Evolutionary conservation across 2,797 vertebrate genomes (phyloP).

Genomic region (Enteromius treurensis): DNA sequence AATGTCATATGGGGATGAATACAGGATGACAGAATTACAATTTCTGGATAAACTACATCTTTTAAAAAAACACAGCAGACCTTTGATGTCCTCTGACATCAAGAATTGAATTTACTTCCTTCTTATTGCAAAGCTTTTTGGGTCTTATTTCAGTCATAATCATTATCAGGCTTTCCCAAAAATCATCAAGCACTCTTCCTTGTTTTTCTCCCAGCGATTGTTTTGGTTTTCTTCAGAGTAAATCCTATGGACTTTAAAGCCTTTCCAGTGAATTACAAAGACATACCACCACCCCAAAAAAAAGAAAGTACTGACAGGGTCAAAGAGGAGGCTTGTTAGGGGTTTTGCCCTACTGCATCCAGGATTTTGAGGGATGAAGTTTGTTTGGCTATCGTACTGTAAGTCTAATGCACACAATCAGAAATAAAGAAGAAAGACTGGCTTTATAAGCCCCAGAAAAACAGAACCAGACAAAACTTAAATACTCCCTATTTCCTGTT

Average conservation of each 20-base stretch:
- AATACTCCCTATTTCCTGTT: constrained; percentile 62
- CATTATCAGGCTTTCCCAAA: constrained; percentile 35
- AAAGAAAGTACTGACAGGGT: constrained; percentile 61
- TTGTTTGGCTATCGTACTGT: constrained; percentile 75
- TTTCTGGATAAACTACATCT: neutral
- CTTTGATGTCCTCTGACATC: constrained; percentile 42
- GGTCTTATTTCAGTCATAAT: constrained; percentile 24
- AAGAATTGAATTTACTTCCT: constrained; percentile 2
- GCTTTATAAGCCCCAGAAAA: constrained; percentile 68
- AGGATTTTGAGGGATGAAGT: constrained; percentile 65
- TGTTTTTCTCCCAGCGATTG: constrained; percentile 7
- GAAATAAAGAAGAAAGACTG: constrained; percentile 54
- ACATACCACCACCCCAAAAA: constrained; percentile 73
- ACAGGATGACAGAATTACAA: neutral
- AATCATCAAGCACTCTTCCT: constrained; percentile 27
- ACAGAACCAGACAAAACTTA: constrained; percentile 72
- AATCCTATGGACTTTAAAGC: constrained; percentile 78
- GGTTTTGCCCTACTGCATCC: constrained; percentile 74
- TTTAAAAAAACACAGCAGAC: constrained; percentile 16
- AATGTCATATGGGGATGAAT: neutral
- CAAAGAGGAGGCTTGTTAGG: constrained; percentile 82
- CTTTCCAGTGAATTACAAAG: constrained; percentile 77
- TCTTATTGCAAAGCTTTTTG: constrained; percentile 17
- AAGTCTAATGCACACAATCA: constrained; percentile 63
- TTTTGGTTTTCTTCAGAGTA: constrained; percentile 67